Evolutionary conservation across 1,140 invertebrate genomes (phyloP), one percentile per base, ranked within the genome.

Genomic region (Aphaenogaster ashmeadi): DNA sequence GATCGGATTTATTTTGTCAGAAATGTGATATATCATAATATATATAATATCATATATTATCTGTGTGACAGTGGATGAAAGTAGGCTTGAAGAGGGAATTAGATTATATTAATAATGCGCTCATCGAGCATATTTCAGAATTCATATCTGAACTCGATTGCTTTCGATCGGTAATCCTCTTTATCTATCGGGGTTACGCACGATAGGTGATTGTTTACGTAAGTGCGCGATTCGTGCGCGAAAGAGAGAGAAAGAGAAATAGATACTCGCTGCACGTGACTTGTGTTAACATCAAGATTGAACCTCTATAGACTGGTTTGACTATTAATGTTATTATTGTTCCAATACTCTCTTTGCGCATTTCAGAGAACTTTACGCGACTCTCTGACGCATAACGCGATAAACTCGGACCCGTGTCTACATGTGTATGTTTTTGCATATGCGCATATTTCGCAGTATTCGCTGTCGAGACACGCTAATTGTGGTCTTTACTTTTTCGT

Each of bases 301-400:
- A 91, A 90, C 8, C 4, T 33, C 50, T 71, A 54, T 15, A 27
- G 36, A 81, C 44, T 74, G 56, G 91, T 91, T 80, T 91, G 91
- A 74, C 92, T 90, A 67, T 94, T 71, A 93, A 90, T 91, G 92
- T 18, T 93, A 91, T 66, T 92, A 93, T 83, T 94, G 92, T 86
- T 93, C 89, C 66, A 91, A 90, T 92, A 74, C 90, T 93, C 64
- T 94, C 67, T 94, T 91, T 62, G 90, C 87, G 18, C 18, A 83
- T 86, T 21, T 91, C 74, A 78, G 2, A 79, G 18, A 9, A 66
- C 27, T 36, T 64, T 64, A 79, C 5, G 2, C 11, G 44, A n/a
- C 33, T 79, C 36, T 80, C 11, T 80, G 60, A 66, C 60, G 60
- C 33, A 47, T 66, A 50, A 64, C 18, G n/a, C 38, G 44, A 79